Base-by-base conservation (phyloP, 1,140 invertebrate genomes). In the Bombus confusus region DNA sequence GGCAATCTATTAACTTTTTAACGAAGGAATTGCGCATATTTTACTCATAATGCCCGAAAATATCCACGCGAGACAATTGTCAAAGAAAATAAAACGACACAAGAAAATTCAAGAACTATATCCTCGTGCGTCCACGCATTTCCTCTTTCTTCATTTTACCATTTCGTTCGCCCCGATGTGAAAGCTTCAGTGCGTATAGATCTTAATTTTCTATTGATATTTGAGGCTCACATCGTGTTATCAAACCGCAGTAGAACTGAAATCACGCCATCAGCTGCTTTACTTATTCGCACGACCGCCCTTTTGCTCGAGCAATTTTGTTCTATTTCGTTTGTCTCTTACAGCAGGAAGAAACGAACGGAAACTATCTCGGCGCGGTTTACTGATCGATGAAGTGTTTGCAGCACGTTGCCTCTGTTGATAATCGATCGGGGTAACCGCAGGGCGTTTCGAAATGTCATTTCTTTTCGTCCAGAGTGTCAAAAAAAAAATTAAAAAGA, bases 351-450 rank as follows among this genome's bases (percentile, higher is more conserved):
- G 59, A 47, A 69, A 39, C 8, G n/a, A 41, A 77, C 25, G 52
- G 62, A 39, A 59, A 72, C 39, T 83, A 64, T 86, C 73, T 76
- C 59, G 71, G 25, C 68, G 25, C 6, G 62, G 80, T 86, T 82
- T 47, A 74, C 39, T 76, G 85, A 22, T 77, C 85, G 85, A 86
- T 86, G 83, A 86, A 77, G 72, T 83, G 85, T 74, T 86, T 31
- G 73, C 41, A 71, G 73, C 66, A 59, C 80, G 85, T 86, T 83
- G 39, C 85, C 64, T 83, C 83, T 66, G 73, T 39, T 6, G 41
- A 39, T 41, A 77, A 83, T 86, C 85, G 85, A 86, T 83, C 47
- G 80, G 62, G 34, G 34, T 57, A 31, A 72, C 73, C 39, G 59
- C 73, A 18, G 57, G 72, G 37, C 72, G 85, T 68, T 81, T 47